Evolutionary conservation across 2,797 vertebrate genomes (phyloP).

Genomic region (Oryzias dopingdopingensis): DNA sequence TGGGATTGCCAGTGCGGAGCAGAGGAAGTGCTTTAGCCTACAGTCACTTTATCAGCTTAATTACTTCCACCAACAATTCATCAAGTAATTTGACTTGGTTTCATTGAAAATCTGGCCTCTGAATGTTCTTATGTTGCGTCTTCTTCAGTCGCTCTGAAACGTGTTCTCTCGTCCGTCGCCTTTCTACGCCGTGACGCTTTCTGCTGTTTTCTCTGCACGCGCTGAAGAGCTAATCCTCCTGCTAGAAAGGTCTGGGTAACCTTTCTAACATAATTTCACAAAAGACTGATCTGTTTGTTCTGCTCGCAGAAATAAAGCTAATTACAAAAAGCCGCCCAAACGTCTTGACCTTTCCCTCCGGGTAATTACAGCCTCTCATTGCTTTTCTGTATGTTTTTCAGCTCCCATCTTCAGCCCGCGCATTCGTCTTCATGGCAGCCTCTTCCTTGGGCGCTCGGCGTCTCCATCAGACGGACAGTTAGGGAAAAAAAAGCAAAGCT

Average conservation of each 20-base stretch:
- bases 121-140: slow-evolving; percentile 35
- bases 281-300: slow-evolving; percentile 73
- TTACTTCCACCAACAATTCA: slow-evolving; percentile 55
- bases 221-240: slow-evolving; percentile 50
- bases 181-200: slow-evolving; percentile 18
- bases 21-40: slow-evolving; percentile 24
- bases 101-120: slow-evolving; percentile 55
- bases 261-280: slow-evolving; percentile 76
- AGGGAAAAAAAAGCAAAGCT: background rate
- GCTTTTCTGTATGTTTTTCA: slow-evolving; percentile 22
- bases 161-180: slow-evolving; percentile 8
- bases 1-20: slow-evolving; percentile 22
- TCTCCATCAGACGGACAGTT: slow-evolving; percentile 28
- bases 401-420: background rate
- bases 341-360: slow-evolving; percentile 69
- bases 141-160: slow-evolving; percentile 32
- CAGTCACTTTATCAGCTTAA: slow-evolving; percentile 54
- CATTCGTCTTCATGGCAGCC: slow-evolving; percentile 20
- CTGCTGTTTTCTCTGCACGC: slow-evolving; percentile 15
- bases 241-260: slow-evolving; percentile 66
- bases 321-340: slow-evolving; percentile 66
- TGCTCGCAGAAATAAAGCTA: slow-evolving; percentile 69
- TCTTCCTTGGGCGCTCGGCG: slow-evolving; percentile 5
- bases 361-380: slow-evolving; percentile 61
- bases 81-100: slow-evolving; percentile 50